phyloP scores from a whole-genome alignment of 2,113 vertebrate species.

The Oncorhynchus mykiss region DNA sequence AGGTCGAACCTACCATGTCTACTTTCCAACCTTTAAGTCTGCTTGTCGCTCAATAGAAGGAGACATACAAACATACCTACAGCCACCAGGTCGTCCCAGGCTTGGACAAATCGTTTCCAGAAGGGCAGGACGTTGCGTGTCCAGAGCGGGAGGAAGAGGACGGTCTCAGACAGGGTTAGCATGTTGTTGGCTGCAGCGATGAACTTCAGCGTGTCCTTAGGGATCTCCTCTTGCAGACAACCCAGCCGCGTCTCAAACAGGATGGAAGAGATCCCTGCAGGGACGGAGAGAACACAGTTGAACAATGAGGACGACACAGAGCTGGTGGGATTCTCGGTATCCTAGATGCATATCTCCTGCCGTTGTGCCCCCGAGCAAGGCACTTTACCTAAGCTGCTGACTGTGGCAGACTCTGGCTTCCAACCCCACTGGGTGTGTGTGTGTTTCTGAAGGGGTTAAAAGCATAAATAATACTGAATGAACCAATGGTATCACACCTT shows the following conservation, averaged over 20 bases:
- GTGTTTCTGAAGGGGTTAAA: neutral
- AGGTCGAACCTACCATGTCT: neutral
- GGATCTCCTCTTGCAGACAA: constrained; percentile 73
- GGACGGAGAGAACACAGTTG: neutral
- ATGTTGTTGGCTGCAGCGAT: constrained; percentile 64
- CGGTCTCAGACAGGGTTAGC: constrained; percentile 56
- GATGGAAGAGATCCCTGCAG: constrained; percentile 69
- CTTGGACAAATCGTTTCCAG: constrained; percentile 70
- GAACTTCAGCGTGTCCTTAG: constrained; percentile 68
- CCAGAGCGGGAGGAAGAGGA: constrained; percentile 70
- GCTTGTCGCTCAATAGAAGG: no score
- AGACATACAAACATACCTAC: constrained; percentile 57
- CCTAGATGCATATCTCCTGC: no score
- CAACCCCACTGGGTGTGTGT: no score
- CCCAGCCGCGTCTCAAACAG: constrained; percentile 76
- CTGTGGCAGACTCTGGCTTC: no score
- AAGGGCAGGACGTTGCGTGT: constrained; percentile 65
- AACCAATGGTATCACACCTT: constrained; percentile 57
- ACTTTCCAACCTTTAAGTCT: neutral
- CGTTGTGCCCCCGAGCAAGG: no score
- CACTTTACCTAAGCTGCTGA: no score
- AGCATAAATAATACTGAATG: neutral
- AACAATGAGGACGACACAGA: neutral
- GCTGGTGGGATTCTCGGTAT: no score
- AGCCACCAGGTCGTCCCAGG: constrained; percentile 75